phyloP scores from a whole-genome alignment of 2,888 invertebrate genomes.

The Macrophya annulata region DNA sequence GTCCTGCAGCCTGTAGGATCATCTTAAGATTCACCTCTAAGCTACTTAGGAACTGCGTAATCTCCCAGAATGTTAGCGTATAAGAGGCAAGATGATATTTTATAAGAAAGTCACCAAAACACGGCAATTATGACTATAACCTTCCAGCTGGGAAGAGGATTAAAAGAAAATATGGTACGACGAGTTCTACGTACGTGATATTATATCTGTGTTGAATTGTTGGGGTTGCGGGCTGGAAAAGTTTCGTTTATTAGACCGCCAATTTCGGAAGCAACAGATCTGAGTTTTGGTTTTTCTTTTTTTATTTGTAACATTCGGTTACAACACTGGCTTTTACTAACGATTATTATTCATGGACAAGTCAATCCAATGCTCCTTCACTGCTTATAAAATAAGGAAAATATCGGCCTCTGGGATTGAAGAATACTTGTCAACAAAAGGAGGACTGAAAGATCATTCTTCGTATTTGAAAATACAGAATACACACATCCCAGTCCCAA shows the following conservation, averaged over 20 bases:
- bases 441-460: not conserved
- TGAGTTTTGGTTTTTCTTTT: not conserved
- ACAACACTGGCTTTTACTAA: not conserved
- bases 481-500: not conserved
- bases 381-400: not conserved
- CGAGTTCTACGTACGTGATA: not conserved
- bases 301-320: not conserved
- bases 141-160: constrained; percentile 11
- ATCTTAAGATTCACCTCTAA: constrained; percentile 50
- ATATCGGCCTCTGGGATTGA: not conserved
- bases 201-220: not conserved
- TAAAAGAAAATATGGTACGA: constrained; percentile 13
- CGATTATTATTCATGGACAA: not conserved
- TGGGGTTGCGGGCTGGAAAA: not conserved
- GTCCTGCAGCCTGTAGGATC: constrained; percentile 22
- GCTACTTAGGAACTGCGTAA: constrained; percentile 53
- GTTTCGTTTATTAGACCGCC: not conserved
- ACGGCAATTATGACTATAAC: constrained; percentile 26
- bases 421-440: not conserved
- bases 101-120: constrained; percentile 38
- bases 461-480: constrained; percentile 11
- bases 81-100: constrained; percentile 40
- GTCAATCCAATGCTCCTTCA: not conserved
- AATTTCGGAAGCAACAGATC: not conserved
- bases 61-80: constrained; percentile 12